Conservation (phyloP, 2,113 vertebrate genomes). For the Rhinolophus ferrumequinum region DNA sequence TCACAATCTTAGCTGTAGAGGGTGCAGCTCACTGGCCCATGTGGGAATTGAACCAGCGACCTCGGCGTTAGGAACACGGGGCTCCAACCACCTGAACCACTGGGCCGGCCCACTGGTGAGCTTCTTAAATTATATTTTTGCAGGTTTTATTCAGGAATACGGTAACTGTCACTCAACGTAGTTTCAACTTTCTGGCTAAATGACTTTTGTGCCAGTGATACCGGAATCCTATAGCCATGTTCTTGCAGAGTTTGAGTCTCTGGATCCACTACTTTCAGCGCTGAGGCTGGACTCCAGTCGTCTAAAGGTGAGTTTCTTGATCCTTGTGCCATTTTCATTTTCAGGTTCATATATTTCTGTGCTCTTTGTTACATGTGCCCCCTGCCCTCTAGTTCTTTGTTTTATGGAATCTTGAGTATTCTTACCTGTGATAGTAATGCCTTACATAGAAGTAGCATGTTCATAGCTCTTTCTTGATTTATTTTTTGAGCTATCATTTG, state of each 20-base stretch:
- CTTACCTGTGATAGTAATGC: constrained; percentile 1
- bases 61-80: too few relatives aligned
- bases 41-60: too few relatives aligned
- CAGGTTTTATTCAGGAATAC: constrained; percentile 39
- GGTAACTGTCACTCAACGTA: background rate
- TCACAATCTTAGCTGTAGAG: too few relatives aligned
- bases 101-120: too few relatives aligned
- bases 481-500: constrained; percentile 15
- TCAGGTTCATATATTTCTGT: background rate
- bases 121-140: constrained; percentile 58
- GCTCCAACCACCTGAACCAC: too few relatives aligned
- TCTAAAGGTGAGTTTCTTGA: constrained; percentile 89
- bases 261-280: constrained; percentile 93
- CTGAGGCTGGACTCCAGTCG: constrained; percentile 95
- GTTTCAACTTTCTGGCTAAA: constrained; percentile 54
- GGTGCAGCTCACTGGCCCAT: too few relatives aligned
- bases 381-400: background rate
- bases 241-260: constrained; percentile 94
- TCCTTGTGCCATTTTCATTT: background rate
- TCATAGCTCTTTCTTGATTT: constrained; percentile 12
- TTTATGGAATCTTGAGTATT: background rate
- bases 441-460: background rate
- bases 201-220: constrained; percentile 87
- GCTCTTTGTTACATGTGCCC: background rate
- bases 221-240: constrained; percentile 92